Base-by-base conservation (phyloP, 2,113 vertebrate genomes). In the Aldabrachelys gigantea region DNA sequence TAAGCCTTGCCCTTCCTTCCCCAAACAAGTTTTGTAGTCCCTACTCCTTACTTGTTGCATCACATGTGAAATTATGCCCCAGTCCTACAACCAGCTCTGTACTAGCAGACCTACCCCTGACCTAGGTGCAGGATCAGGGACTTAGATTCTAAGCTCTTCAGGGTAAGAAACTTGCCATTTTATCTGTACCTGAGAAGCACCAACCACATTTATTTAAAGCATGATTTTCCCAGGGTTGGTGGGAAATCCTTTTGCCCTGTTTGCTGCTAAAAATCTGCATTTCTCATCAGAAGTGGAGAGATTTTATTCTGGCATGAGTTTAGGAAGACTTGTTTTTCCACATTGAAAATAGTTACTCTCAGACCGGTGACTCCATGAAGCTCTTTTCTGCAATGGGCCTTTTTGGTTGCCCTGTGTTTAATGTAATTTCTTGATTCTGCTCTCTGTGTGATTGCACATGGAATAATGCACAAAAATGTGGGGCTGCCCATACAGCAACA, bases 21-120 rank as follows among this genome's bases (percentile, higher is more conserved):
- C 56, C 78, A 80, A 5, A 41, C 29, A 44, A 19, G 41, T 72
- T 41, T 27, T 84, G 83, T 84, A 82, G 84, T 94, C 80, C 41
- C 47, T 82, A 75, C 16, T 59, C 80, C 87, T 93, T 56, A 93
- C 90, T 92, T 91, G 27, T 54, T 86, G 35, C 52, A 54, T 81
- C 75, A 89, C 85, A 38, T 80, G 83, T 92, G 44, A 96, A 94
- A 95, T 94, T 11, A 72, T n/a, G 27, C 47, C 41, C 75, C 24
- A 44, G 24, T 76, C 24, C 22, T 47, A 24, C n/a, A 76, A 76
- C 24, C 12, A 69, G 35, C 35, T 69, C 65, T 38, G 17, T 38
- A 21, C 17, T 38, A 19, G 35, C 65, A 72, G 65, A 38, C n/a
- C 21, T 21, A 22, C 7, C 65, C 19, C 65, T 4, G 9, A 72